phyloP scores from a whole-genome alignment of 2,888 invertebrate species.

The Torymus auratus region DNA sequence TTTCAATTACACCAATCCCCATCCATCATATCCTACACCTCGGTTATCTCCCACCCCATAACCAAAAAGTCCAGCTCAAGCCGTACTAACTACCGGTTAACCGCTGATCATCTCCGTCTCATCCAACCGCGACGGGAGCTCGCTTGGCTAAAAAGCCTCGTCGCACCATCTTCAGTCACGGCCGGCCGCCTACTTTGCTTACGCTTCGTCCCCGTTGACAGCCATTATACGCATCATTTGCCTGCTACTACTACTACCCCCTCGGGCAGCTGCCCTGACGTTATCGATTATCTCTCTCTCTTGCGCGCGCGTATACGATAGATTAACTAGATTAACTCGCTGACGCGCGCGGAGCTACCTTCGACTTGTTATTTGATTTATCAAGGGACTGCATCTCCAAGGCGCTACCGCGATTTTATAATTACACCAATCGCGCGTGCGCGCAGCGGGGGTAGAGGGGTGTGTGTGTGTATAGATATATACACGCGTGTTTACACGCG shows the following conservation, averaged over 20 bases:
- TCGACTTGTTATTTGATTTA: constrained; percentile 74
- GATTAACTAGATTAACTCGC: constrained; percentile 74
- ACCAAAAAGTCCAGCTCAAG: too few species aligned
- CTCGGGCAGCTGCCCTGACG: constrained; percentile 64
- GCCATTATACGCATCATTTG: constrained; percentile 75
- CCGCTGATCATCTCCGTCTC: too few species aligned
- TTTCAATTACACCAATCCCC: too few species aligned
- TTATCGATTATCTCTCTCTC: constrained; percentile 75
- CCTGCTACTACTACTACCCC: constrained; percentile 7
- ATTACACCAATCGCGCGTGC: constrained; percentile 28
- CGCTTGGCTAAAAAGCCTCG: too few species aligned
- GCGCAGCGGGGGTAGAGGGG: too few species aligned
- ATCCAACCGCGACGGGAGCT: too few species aligned
- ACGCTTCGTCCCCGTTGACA: constrained; percentile 67
- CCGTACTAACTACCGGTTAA: too few species aligned
- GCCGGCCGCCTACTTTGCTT: too few species aligned
- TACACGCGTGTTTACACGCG: not conserved
- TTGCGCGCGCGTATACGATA: constrained; percentile 65
- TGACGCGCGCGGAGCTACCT: constrained; percentile 12
- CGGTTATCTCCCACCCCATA: too few species aligned
- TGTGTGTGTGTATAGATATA: not conserved
- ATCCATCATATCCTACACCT: too few species aligned
- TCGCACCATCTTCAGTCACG: too few species aligned
- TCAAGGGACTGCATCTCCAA: constrained; percentile 71
- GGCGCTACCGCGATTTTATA: constrained; percentile 4